These are phyloP conservation scores for Drosophila lowei DNA, from an alignment of 1,140 invertebrate species.

Conservation along the genomic window DNA sequence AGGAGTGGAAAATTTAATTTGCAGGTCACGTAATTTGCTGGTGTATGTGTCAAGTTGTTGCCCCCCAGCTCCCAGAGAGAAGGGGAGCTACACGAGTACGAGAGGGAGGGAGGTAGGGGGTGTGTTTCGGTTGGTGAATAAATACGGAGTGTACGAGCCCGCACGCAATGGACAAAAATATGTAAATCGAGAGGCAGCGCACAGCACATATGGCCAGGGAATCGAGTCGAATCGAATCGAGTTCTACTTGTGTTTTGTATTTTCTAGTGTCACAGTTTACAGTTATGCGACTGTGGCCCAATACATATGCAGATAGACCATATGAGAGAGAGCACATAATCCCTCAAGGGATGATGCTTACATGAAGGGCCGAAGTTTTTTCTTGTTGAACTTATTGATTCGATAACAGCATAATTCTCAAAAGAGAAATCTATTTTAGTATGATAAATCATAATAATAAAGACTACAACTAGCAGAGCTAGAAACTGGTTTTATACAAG, in stretches of 20 bases:
- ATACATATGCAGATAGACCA: constrained; percentile 1
- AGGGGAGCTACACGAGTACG: neutral
- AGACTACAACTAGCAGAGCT: too few species aligned
- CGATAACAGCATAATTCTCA: too few species aligned
- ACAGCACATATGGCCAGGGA: constrained; percentile 70
- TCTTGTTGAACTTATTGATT: too few species aligned
- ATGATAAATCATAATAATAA: too few species aligned
- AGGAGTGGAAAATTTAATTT: constrained; percentile 79
- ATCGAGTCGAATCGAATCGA: constrained; percentile 31
- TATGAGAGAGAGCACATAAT: constrained; percentile 3
- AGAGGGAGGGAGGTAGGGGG: neutral
- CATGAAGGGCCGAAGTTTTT: too few species aligned
- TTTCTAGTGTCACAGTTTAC: constrained; percentile 65
- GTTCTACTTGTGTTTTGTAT: constrained; percentile 51
- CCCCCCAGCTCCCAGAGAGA: too few species aligned
- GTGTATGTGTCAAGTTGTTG: constrained; percentile 57
- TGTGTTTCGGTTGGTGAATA: constrained; percentile 53
- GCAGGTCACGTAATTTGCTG: constrained; percentile 78
- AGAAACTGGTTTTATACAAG: too few species aligned
- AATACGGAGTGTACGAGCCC: constrained; percentile 39
- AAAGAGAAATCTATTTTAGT: too few species aligned
- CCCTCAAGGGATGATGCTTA: constrained; percentile 5
- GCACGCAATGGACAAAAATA: constrained; percentile 68
- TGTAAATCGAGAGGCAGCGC: constrained; percentile 65
- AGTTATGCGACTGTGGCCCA: constrained; percentile 65